Base-by-base conservation (phyloP, 2,113 vertebrate species). In the Balaenoptera acutorostrata region DNA sequence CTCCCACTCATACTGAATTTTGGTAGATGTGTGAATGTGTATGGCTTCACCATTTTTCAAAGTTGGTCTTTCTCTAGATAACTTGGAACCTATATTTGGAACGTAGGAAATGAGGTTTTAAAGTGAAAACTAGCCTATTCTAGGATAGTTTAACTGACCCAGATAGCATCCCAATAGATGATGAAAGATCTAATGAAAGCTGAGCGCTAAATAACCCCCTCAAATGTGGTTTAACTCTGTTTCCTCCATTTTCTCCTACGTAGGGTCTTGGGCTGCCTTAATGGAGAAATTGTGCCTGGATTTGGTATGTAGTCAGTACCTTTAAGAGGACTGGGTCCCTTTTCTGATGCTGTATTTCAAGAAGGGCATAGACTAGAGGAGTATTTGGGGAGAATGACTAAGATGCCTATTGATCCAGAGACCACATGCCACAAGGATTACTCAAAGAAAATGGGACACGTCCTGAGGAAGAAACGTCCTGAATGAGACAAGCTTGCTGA, bases 41-140 rank as follows among this genome's bases (percentile, higher is more conserved):
- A 13, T 57, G 29, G 44, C 66, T 88, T 88, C 95, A 86, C 55
- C 41, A 49, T 91, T 97, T 97, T 97, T 96, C 95, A 97, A 87
- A 96, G 85, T 46, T 95, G 85, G 25, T 61, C 95, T 98, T 93
- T 46, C 88, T 82, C 95, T 94, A 93, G 97, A 55, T 97, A 95
- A 96, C 95, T 97, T 97, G 82, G 86, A 95, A 89, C 23, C 85
- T 97, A 94, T 93, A 97, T 96, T 97, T 96, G 93, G 93, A 96
- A 95, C 74, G 49, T 88, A 91, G 93, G 90, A 97, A 97, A 97
- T 97, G 93, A 97, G 93, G 68, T 98, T 96, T 95, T 88, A 96
- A 96, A 98, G 77, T 36, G 59, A 96, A 93, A 90, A 18, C 52
- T 83, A 86, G 29, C 72, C 18, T 93, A 88, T 95, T 96, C 41